Evolutionary conservation across 2,888 invertebrate genomes (phyloP), one percentile per base, ranked within the genome.

Genomic region (Xylota sylvarum): DNA sequence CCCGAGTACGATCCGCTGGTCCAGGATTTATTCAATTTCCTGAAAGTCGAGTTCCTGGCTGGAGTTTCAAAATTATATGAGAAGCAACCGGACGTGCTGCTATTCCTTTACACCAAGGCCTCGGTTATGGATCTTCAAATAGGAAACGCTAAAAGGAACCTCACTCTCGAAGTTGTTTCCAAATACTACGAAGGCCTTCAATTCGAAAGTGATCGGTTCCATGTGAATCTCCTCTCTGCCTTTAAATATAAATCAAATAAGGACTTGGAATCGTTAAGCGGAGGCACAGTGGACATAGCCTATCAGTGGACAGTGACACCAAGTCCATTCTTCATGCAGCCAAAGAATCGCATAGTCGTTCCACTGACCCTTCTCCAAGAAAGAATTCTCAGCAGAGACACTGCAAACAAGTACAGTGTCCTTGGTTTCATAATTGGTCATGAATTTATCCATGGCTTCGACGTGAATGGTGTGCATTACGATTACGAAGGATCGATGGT

Each of bases 361-460:
- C 91, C 91, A 0, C 90, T 90, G 56, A 90, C 90, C 0, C 88
- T 91, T 12, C 89, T 92, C 0, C 90, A 92, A 17, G 83, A 91
- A 64, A 90, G 89, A 32, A 88, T 91, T 14, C 90, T 90, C 82
- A 89, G 90, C 43, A 89, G 88, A 17, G 81, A 89, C 2, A 23
- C 58, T 4, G 46, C 76, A 0, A 37, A 67, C 43, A 90, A 90
- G 43, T 89, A 90, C 23, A 90, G 92, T 1, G 89, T 90, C 12
- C 76, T 91, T 12, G 91, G 92, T 0, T 92, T 92, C 30, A 88
- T 89, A 0, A 37, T 92, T 52, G 91, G 91, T 3, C 91, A 92
- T 43, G 91, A 92, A 86, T 80, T 92, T 40, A 67, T 91, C 0
- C 91, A 92, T 43, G 92, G 91, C 5, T 92, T 91, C 46, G 91